Evolutionary conservation across 2,113 vertebrate species (phyloP), one percentile per base, ranked within the genome.

Genomic region (Ursus arctos): DNA sequence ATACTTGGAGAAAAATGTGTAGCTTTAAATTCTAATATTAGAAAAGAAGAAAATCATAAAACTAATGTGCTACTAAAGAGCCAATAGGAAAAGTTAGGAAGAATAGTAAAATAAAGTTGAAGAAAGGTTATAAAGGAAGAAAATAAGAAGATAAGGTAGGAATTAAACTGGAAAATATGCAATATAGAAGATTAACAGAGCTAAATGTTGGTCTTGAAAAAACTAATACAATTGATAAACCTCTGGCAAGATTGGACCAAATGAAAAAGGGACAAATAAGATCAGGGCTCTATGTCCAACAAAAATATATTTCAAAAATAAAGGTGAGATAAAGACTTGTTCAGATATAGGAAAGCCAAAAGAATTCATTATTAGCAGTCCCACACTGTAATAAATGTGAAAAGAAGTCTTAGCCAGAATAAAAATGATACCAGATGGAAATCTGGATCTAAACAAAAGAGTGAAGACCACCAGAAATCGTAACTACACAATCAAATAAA

Each of bases 241-340:
- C 31, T 61, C 9, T 36, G 51, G n/a, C 28, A 90, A 95, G 47
- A 93, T 22, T 51, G 67, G 67, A 57, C 47, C 81, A 87, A 71
- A 82, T 86, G 28, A 85, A 92, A 65, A 82, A 92, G 47, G 36
- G 21, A 65, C 63, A 81, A 96, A 81, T 93, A 90, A 69, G 1
- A 53, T 86, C 21, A 24, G 22, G 10, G 10, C 77, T 95, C 47
- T 93, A 59, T 91, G 63, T 40, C 24, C 21, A 89, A 47, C 19
- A 18, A 89, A 92, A 85, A 89, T 24, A 59, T 83, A 67, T 89
- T 92, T 95, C 49, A 89, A 19, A 93, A 93, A 57, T 55, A 95
- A 84, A 59, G 65, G 80, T 81, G 43, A 81, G 86, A 91, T 43
- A 51, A 79, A 74, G 65, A 61, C 18, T 89, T 55, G n/a, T 74